Percentiles rank a stretch among this genome's conserved stretches.
These are phyloP conservation scores for Sternarchorhynchus goeldii DNA, from an alignment of 2,797 vertebrate genomes.

Conservation along the genomic window DNA sequence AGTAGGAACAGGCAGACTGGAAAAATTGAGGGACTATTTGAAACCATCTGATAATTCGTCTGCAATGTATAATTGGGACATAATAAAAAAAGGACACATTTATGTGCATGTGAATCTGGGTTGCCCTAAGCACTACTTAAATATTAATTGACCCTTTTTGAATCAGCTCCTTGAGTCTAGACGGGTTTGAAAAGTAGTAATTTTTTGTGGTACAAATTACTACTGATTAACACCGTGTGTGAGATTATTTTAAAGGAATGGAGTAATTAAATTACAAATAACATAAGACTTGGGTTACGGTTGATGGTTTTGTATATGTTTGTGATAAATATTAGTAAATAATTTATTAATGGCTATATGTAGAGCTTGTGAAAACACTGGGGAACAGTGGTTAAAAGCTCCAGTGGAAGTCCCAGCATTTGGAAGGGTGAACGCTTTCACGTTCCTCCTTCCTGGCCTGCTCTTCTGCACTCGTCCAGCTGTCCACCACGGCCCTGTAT, in stretches of 20 bases:
- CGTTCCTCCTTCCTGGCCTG: not conserved
- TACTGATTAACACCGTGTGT: not conserved
- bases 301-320: not conserved
- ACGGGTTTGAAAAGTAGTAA: not conserved
- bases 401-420: not conserved
- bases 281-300: not conserved
- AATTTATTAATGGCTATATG: constrained; percentile 20
- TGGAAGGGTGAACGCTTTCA: not conserved
- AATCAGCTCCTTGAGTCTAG: not conserved
- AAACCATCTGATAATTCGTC: constrained; percentile 3
- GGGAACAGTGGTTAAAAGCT: not conserved
- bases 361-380: not conserved
- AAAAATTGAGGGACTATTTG: constrained; percentile 17
- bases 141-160: constrained; percentile 18
- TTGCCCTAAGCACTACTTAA: constrained; percentile 11
- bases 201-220: not conserved
- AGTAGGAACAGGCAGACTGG: constrained; percentile 2
- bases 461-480: not conserved
- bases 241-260: not conserved
- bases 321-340: not conserved
- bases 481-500: not conserved
- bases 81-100: not conserved
- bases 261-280: not conserved
- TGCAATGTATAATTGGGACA: not conserved
- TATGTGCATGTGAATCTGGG: constrained; percentile 8